Percentiles rank a stretch among this genome's conserved stretches.
Evolutionary conservation across 2,113 vertebrate species (phyloP).

Genomic region (Nothocercus julius): DNA sequence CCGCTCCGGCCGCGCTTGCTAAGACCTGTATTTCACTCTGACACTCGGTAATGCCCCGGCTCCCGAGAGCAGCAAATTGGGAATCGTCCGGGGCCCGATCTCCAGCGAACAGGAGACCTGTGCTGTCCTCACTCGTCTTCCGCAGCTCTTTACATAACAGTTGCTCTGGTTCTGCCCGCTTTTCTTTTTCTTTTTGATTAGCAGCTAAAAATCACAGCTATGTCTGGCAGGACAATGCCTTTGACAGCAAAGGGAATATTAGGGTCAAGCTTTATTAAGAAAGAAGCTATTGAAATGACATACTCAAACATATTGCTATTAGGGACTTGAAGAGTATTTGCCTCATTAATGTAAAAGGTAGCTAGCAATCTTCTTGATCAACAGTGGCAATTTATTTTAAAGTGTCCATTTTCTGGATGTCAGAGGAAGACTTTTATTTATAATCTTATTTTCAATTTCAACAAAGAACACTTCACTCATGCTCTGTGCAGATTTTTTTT

Average conservation of each 20-base stretch:
- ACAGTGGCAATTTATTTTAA: constrained; percentile 83
- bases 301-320: constrained; percentile 79
- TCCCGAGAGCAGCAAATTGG: neutral
- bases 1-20: fast-evolving
- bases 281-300: constrained; percentile 83
- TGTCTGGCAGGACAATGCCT: constrained; percentile 65
- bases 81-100: neutral
- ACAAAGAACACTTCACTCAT: constrained; percentile 85
- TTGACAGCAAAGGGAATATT: constrained; percentile 53
- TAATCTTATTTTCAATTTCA: constrained; percentile 85
- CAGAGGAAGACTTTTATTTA: constrained; percentile 84
- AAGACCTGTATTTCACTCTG: fast-evolving
- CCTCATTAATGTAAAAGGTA: constrained; percentile 81
- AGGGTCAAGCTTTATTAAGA: constrained; percentile 92
- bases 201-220: constrained; percentile 51
- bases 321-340: constrained; percentile 79
- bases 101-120: fast-evolving
- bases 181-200: neutral
- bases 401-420: constrained; percentile 85
- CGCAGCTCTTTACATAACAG: neutral
- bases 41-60: fast-evolving
- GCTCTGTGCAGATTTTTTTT: constrained; percentile 53
- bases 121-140: fast-evolving
- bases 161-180: fast-evolving
- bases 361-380: constrained; percentile 81